phyloP scores from a whole-genome alignment of 2,888 invertebrate species.

The Agrotis segetum region DNA sequence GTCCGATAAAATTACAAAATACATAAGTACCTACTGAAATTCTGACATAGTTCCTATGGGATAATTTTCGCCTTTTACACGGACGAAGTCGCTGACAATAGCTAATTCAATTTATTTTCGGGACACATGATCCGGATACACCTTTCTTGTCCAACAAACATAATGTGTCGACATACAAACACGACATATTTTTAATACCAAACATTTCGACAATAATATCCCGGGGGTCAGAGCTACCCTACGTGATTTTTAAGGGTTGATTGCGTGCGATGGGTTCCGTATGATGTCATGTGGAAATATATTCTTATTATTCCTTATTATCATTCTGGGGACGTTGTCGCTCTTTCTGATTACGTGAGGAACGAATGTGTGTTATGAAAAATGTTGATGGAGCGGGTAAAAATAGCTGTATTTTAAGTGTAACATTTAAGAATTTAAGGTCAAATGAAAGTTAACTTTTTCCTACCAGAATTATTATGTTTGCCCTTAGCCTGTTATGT shows the following conservation, averaged over 20 bases:
- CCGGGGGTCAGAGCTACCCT: slow-evolving; percentile 34
- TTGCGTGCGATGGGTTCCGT: slow-evolving; percentile 52
- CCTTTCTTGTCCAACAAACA: slow-evolving; percentile 21
- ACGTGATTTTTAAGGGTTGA: slow-evolving; percentile 57
- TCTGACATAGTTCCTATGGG: too few relatives aligned
- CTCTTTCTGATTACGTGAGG: slow-evolving; percentile 25
- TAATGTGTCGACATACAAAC: slow-evolving; percentile 22
- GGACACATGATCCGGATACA: slow-evolving; percentile 1
- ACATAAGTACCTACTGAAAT: too few relatives aligned
- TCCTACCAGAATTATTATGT: too few relatives aligned
- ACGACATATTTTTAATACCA: slow-evolving; percentile 39
- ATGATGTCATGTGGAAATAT: slow-evolving; percentile 55
- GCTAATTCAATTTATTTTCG: not conserved
- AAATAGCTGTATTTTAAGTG: too few relatives aligned
- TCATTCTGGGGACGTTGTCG: slow-evolving; percentile 27
- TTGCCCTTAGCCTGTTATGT: too few relatives aligned
- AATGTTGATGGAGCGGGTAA: too few relatives aligned
- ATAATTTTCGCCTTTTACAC: too few relatives aligned
- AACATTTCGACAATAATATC: slow-evolving; percentile 40
- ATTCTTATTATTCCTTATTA: slow-evolving; percentile 57
- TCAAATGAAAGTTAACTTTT: too few relatives aligned
- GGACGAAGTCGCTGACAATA: not conserved
- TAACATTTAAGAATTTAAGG: too few relatives aligned
- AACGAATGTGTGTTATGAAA: not conserved
- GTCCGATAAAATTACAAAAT: too few relatives aligned